Evolutionary conservation across 2,797 vertebrate genomes (phyloP), one percentile per base, ranked within the genome.

Genomic region (Distichodus sexfasciatus): DNA sequence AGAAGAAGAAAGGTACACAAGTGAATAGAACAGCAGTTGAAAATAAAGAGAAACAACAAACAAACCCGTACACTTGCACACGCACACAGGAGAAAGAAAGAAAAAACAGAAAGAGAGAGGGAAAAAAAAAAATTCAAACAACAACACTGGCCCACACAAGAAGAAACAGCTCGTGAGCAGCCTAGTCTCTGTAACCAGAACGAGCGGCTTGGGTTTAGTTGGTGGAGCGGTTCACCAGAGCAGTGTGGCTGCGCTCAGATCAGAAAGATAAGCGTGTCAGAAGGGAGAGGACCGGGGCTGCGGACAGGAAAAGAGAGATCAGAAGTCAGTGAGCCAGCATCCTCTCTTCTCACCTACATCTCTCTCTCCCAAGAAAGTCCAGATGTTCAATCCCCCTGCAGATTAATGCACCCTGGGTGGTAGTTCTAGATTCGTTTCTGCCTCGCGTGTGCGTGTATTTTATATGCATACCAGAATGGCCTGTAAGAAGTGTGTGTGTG

Each of bases 21-120:
- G 24, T 66, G 17, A 19, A 66, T 29, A 76, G 23, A 68, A 65
- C 47, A 57, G 63, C 31, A 50, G 57, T 62, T 40, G 61, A 38
- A 66, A 59, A n/a, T n/a, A n/a, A 71, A 71, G 33, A 82, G 83
- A 85, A 71, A 77, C 62, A 63, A 54, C 66, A 67, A 75, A 76
- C 26, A 48, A 48, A 65, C 58, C 26, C 47, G 82, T 73, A 82
- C 79, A 50, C 74, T 65, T 53, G 66, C 38, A 71, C 21, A 47
- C 63, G 50, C 64, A 62, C 69, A 55, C 75, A 72, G 51, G 69
- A 53, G 66, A 75, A 82, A 72, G 54, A 76, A 76, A 69, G 46
- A 21, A 63, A 75, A 76, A 81, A 71, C 46, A 69, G 71, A 60
- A 53, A 40, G 11, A 71, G 50, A 69, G 71, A 60, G 50, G 40